Evolutionary conservation across 2,113 vertebrate genomes (phyloP).

Genomic region (Pachyramphus minor): DNA sequence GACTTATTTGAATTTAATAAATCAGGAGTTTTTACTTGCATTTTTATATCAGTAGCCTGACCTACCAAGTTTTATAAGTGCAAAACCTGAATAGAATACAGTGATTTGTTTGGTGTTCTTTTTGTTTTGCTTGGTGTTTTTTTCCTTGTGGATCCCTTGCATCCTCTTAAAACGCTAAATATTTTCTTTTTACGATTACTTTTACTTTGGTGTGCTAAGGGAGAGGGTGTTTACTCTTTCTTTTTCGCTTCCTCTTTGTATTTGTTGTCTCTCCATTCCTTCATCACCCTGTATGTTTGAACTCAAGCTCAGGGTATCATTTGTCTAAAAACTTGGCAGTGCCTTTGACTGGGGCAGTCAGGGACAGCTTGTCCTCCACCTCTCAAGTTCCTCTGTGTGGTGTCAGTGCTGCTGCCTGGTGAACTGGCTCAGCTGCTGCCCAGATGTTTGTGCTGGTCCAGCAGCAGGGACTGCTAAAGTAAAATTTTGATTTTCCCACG

Average conservation of each 20-base stretch:
- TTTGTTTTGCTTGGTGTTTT: neutral
- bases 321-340: neutral
- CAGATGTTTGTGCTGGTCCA: neutral
- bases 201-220: neutral
- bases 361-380: fast-evolving
- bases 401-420: neutral
- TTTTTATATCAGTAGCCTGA: neutral
- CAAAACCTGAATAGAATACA: neutral
- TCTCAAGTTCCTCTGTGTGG: fast-evolving
- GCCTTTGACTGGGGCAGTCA: neutral
- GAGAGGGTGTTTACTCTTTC: neutral
- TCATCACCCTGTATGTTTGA: neutral
- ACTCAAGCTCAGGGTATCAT: fast-evolving
- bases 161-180: neutral
- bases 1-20: neutral
- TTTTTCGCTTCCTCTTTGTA: neutral
- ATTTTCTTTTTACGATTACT: neutral
- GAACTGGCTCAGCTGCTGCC: neutral
- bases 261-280: neutral
- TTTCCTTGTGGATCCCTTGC: neutral
- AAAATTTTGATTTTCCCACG: fast-evolving
- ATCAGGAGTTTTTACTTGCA: fast-evolving
- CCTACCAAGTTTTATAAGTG: neutral
- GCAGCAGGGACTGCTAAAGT: fast-evolving
- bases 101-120: neutral